phyloP scores from a whole-genome alignment of 2,888 invertebrate genomes.

The Napeogenes inachia region DNA sequence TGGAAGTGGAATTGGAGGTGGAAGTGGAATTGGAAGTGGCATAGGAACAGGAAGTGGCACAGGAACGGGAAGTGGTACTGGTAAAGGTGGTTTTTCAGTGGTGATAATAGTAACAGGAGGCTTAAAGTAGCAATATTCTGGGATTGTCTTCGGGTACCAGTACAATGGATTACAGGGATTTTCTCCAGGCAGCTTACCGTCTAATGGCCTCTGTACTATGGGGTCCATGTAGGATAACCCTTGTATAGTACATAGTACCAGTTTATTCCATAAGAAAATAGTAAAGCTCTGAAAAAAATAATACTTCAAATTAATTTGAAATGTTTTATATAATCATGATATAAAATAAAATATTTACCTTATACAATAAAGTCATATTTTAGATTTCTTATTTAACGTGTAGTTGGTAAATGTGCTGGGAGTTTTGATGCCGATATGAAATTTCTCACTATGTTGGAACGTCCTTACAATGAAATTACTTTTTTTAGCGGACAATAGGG shows the following conservation, averaged over 20 bases:
- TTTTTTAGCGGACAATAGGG: slow-evolving; percentile 32
- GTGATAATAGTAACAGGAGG: slow-evolving; percentile 13
- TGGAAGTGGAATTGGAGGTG: slow-evolving; percentile 16
- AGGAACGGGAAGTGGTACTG: slow-evolving; percentile 18
- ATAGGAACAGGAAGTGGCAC: slow-evolving; percentile 9
- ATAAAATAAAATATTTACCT: slow-evolving; percentile 7
- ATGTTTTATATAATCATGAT: background rate
- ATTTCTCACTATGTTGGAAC: slow-evolving; percentile 28
- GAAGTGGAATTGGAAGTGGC: slow-evolving; percentile 8
- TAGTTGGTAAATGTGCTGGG: slow-evolving; percentile 23
- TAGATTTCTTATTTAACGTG: slow-evolving; percentile 15
- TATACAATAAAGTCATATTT: slow-evolving; percentile 14
- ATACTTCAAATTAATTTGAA: background rate
- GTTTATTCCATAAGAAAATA: slow-evolving; percentile 27
- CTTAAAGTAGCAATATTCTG: slow-evolving; percentile 38
- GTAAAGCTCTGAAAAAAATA: slow-evolving; percentile 39
- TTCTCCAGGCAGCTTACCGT: slow-evolving; percentile 27
- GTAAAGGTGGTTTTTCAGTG: slow-evolving; percentile 12
- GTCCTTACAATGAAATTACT: slow-evolving; percentile 27
- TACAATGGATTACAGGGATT: slow-evolving; percentile 61
- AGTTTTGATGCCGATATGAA: slow-evolving; percentile 28
- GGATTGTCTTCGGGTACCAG: slow-evolving; percentile 52
- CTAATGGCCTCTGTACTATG: slow-evolving; percentile 25
- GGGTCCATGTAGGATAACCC: slow-evolving; percentile 48
- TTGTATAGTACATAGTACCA: slow-evolving; percentile 40